Conservation (phyloP, 2,888 invertebrate species). For the Rhaphigaster nebulosa region DNA sequence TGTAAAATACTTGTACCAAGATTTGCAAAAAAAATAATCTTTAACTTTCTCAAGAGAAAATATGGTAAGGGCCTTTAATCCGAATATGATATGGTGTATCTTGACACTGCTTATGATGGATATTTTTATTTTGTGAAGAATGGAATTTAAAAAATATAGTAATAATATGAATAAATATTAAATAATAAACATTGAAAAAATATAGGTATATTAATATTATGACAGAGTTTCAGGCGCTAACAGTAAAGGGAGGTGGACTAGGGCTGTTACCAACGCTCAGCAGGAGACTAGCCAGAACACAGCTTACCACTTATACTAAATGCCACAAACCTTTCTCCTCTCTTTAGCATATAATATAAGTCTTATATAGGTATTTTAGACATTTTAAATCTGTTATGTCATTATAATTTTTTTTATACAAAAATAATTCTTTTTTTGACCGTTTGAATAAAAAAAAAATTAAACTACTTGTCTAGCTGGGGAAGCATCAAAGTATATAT, state of each 20-base stretch:
- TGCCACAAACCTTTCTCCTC: not conserved
- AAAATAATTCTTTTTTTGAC: not conserved
- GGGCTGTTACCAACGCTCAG: not conserved
- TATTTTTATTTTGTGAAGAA: no score
- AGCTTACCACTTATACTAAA: slow-evolving; percentile 31
- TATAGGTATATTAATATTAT: not conserved
- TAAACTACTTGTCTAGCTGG: no score
- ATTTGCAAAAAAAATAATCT: no score
- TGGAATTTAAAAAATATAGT: not conserved
- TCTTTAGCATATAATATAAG: slow-evolving; percentile 5
- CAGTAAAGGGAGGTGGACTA: not conserved
- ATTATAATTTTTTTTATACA: not conserved
- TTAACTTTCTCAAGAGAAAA: no score
- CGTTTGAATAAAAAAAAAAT: not conserved
- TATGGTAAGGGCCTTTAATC: no score
- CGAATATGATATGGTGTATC: no score
- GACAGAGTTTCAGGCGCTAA: not conserved
- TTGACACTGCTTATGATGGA: no score
- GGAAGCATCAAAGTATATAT: no score
- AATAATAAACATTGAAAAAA: not conserved
- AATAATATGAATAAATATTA: not conserved
- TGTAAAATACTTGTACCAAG: no score
- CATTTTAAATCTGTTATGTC: not conserved
- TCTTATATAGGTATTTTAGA: not conserved
- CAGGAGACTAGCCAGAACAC: not conserved